Evolutionary conservation across 2,888 invertebrate genomes (phyloP), one percentile per base, ranked within the genome.

Genomic region (Pachliopta kotzebuea): DNA sequence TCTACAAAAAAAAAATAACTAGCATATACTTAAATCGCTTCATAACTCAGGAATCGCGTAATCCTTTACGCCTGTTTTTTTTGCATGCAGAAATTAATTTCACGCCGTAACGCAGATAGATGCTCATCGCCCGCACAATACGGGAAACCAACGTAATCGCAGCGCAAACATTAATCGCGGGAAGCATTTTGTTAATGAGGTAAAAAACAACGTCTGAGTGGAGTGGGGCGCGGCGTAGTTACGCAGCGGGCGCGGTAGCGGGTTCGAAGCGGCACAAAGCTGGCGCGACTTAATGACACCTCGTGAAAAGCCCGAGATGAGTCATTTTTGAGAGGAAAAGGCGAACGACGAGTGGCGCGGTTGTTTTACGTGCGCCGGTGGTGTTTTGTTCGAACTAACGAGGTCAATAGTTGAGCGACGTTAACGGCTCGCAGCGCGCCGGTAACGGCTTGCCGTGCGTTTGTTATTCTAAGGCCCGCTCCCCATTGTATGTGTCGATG

Each of bases 291-390:
- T 89, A 90, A 89, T 89, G 87, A 89, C 86, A 88, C 85, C 83
- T 81, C 85, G 86, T 66, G 65, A 66, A 86, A 87, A 87, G 84
- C 85, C 78, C 83, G 88, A 84, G 90, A 90, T 90, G 90, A 90
- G 90, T 89, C 90, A 88, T 88, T 88, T 45, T 89, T 82, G 86
- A 90, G 90, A 86, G 88, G 85, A 91, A 90, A 90, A 90, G 89
- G 90, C 89, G 81, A 84, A 84, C 88, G 86, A 81, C 80, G 81
- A 89, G 86, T 86, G 84, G 76, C 75, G 79, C 81, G 86, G 80
- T 89, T 90, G 89, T 90, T 89, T 85, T 85, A 86, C 85, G 85
- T 77, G 77, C 76, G 76, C 72, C 71, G 76, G 75, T 75, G 76
- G 73, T 76, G 81, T 88, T 89, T 89, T 88, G 88, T 90, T 87